phyloP scores from a whole-genome alignment of 2,888 invertebrate genomes.

The Rapana venosa region DNA sequence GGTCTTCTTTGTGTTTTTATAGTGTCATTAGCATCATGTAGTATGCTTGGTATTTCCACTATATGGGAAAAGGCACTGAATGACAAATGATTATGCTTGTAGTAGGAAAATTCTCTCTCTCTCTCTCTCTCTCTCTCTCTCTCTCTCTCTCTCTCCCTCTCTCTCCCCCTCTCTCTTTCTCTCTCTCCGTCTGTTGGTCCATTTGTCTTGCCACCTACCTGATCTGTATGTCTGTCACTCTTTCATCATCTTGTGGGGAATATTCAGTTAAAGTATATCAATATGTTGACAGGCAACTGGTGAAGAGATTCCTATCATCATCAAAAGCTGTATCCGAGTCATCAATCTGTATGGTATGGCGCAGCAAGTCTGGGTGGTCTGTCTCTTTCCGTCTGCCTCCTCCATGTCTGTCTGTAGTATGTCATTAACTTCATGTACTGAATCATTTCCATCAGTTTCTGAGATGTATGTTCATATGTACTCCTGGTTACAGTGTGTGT shows the following conservation, averaged over 20 bases:
- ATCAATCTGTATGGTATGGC: conserved; percentile 88
- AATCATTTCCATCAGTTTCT: too few species aligned
- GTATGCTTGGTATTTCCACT: too few species aligned
- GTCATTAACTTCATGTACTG: too few species aligned
- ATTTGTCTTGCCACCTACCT: too few species aligned
- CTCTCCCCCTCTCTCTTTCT: conserved; percentile 19
- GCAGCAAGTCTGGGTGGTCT: background rate
- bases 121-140: background rate
- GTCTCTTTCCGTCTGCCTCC: background rate
- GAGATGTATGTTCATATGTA: too few species aligned
- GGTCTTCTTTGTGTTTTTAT: too few species aligned
- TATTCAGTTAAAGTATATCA: too few species aligned
- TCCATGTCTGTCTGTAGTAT: background rate
- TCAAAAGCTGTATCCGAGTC: conserved; percentile 93
- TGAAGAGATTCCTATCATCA: conserved; percentile 91
- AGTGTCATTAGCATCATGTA: too few species aligned
- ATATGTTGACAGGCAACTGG: conserved; percentile 82
- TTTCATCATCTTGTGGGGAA: background rate
- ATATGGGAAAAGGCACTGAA: too few species aligned
- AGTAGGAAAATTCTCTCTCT: too few species aligned
- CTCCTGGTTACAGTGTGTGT: background rate
- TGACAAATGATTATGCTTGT: too few species aligned
- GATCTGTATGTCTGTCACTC: too few species aligned
- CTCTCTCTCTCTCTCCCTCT: background rate
- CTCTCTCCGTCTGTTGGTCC: background rate